Base-by-base conservation (phyloP, 2,888 invertebrate genomes). In the Drosophila stalkeri region DNA sequence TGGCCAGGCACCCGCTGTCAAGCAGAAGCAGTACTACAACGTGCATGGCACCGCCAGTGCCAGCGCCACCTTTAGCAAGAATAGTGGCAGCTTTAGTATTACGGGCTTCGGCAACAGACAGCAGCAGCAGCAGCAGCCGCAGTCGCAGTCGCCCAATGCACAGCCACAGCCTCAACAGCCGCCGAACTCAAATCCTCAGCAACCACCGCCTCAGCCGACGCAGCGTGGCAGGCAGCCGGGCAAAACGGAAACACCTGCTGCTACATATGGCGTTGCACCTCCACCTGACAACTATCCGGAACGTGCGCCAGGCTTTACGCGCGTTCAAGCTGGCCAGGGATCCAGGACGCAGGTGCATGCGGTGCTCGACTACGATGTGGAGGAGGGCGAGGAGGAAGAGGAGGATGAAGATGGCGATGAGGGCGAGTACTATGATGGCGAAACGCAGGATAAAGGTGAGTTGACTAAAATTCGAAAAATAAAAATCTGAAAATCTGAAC, bases 251-350 rank as follows among this genome's bases (percentile, higher is more conserved):
- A 89, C 73, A 41, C 91, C 91, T 0, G 77, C 88, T 12, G 60
- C 82, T 27, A 79, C 81, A 18, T 88, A 90, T 37, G 84, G 78
- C 54, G 82, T 82, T 54, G 89, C 81, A 18, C 82, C 55, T n/a
- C 18, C 64, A 60, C 79, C 74, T 20, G 82, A 61, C 12, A 89
- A 89, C 20, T 94, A 94, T 74, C 94, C 94, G 1, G 94, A 94
- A 64, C 93, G 94, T 73, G 95, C 95, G 39, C 94, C 95, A 4
- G 95, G 95, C 7, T 96, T 95, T 89, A 96, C 95, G 16, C 94
- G 95, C 85, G 96, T 96, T 49, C 94, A 95, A 73, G 94, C 94
- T 2, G 94, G 94, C 2, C 93, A 93, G 27, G 94, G 94, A 2
- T 90, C 93, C 93, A 69, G 95, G 93, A 85, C 94, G 71, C 92